phyloP scores from a whole-genome alignment of 2,888 invertebrate species.

The Leptopilina myrica region DNA sequence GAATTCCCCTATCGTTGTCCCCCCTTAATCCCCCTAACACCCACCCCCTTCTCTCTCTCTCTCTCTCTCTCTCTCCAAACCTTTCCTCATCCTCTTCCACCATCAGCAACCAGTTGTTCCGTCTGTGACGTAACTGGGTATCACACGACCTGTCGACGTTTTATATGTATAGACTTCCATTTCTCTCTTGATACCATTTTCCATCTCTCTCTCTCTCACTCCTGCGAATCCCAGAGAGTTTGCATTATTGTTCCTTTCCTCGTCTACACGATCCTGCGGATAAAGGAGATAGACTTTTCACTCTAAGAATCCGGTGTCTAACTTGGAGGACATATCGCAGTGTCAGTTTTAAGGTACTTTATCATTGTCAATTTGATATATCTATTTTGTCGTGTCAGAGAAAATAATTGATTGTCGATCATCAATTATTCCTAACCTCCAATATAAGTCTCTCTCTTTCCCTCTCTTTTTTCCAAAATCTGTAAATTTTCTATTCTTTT shows the following conservation, averaged over 20 bases:
- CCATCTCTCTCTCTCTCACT: slow-evolving; percentile 41
- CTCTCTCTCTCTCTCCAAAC: neutral
- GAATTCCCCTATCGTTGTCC: slow-evolving; percentile 71
- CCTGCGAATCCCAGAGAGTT: neutral
- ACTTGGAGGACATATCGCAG: too few relatives aligned
- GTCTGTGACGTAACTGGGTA: slow-evolving; percentile 60
- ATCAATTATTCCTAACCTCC: too few relatives aligned
- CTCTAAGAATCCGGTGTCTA: too few relatives aligned
- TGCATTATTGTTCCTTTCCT: slow-evolving; percentile 26
- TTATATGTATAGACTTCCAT: slow-evolving; percentile 45
- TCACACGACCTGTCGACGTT: slow-evolving; percentile 57
- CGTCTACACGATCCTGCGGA: slow-evolving; percentile 20
- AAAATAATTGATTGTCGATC: too few relatives aligned
- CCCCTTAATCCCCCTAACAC: slow-evolving; percentile 65
- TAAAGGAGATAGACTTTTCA: slow-evolving; percentile 30
- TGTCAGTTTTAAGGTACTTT: too few relatives aligned
- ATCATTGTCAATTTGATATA: too few relatives aligned
- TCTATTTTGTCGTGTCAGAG: too few relatives aligned
- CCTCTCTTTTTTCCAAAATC: too few relatives aligned
- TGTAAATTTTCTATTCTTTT: too few relatives aligned
- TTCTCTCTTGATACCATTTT: slow-evolving; percentile 43
- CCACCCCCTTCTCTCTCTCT: slow-evolving; percentile 65
- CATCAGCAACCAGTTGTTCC: slow-evolving; percentile 78
- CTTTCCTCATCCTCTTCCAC: slow-evolving; percentile 41
- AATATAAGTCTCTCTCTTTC: too few relatives aligned